These are phyloP conservation scores for Cecropterus lyciades DNA, from an alignment of 1,140 invertebrate species.

Conservation along the genomic window DNA sequence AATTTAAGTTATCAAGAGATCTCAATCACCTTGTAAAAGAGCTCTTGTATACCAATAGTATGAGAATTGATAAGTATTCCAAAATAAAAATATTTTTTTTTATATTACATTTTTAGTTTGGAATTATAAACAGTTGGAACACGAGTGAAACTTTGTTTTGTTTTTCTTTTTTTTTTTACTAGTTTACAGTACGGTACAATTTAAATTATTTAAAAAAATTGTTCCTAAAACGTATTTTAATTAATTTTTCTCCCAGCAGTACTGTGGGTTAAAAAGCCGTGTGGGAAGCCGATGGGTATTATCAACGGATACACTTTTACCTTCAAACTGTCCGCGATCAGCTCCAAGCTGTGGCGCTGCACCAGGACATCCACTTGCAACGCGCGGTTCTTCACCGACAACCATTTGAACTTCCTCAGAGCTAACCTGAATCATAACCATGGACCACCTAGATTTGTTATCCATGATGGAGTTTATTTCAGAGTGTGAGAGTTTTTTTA, in stretches of 20 bases:
- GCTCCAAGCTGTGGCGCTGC: constrained; percentile 14
- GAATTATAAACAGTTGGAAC: too few relatives aligned
- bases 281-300: constrained; percentile 29
- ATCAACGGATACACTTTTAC: constrained; percentile 30
- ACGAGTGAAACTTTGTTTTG: too few relatives aligned
- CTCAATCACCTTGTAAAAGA: too few relatives aligned
- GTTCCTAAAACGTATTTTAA: not conserved
- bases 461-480: constrained; percentile 37
- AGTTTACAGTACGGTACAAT: too few relatives aligned
- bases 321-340: constrained; percentile 18
- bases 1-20: too few relatives aligned
- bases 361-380: constrained; percentile 12
- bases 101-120: too few relatives aligned
- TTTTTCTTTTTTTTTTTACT: too few relatives aligned
- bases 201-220: too few relatives aligned
- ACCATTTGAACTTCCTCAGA: constrained; percentile 17
- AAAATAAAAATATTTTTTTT: too few relatives aligned
- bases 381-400: constrained; percentile 9
- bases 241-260: constrained; percentile 16
- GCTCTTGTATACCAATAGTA: too few relatives aligned
- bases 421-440: constrained; percentile 36
- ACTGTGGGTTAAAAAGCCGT: constrained; percentile 19
- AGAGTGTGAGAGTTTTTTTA: constrained; percentile 17
- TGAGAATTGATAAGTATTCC: too few relatives aligned
- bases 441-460: constrained; percentile 29